phyloP scores from a whole-genome alignment of 1,140 invertebrate genomes.

The Wiebesia pumilae region DNA sequence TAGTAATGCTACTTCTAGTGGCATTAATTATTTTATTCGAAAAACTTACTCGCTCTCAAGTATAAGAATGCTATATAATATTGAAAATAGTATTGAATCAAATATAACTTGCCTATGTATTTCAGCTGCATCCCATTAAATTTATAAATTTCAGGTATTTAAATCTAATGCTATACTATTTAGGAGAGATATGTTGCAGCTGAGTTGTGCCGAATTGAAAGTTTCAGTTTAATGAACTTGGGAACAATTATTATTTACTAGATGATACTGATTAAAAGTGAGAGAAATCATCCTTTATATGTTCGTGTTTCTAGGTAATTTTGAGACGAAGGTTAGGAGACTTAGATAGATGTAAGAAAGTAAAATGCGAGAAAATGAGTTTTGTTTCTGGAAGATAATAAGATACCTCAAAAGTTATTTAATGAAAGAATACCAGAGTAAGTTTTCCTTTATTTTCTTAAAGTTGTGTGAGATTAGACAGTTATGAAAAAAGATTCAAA shows the following conservation, averaged over 20 bases:
- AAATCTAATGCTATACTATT: no score
- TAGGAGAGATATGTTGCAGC: not conserved
- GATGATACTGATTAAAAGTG: not conserved
- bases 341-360: not conserved
- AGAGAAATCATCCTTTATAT: not conserved
- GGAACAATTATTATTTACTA: not conserved
- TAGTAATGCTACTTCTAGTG: no score
- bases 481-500: not conserved
- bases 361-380: conserved; percentile 5
- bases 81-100: no score
- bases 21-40: no score
- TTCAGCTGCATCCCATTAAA: no score
- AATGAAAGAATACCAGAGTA: not conserved
- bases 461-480: not conserved
- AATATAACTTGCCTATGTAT: no score
- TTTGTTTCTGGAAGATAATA: not conserved
- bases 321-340: not conserved
- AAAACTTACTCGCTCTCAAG: no score
- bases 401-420: conserved; percentile 2
- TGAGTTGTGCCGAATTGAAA: not conserved
- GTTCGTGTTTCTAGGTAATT: not conserved
- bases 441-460: not conserved
- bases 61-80: no score
- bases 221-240: not conserved
- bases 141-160: no score